Conservation (phyloP, 2,113 vertebrate genomes). For the Periophthalmus modestus region DNA sequence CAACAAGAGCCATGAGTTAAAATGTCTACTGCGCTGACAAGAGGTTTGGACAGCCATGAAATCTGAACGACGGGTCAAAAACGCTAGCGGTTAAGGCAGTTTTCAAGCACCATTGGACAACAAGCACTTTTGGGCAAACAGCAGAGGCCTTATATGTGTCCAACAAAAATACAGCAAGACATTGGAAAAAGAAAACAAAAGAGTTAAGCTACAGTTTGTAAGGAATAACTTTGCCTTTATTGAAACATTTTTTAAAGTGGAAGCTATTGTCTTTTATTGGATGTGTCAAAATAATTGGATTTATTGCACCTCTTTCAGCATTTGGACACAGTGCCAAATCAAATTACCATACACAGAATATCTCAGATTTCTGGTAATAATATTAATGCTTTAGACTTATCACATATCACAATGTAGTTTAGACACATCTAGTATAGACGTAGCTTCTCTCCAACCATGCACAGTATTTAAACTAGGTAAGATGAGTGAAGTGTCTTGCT, state of each 20-base stretch:
- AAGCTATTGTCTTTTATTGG: background rate
- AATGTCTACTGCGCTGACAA: conserved; percentile 37
- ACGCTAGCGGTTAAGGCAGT: conserved; percentile 11
- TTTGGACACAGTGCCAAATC: background rate
- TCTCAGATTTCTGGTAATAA: too few relatives aligned
- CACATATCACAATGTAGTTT: too few relatives aligned
- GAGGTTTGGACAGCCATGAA: conserved; percentile 21
- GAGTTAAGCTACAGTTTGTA: background rate
- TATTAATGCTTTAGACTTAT: too few relatives aligned
- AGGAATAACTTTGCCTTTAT: background rate
- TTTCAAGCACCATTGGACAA: conserved; percentile 23
- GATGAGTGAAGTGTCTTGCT: too few relatives aligned
- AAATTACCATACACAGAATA: too few relatives aligned
- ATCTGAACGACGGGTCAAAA: conserved; percentile 33
- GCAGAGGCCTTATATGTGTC: background rate
- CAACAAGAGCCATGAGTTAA: conserved; percentile 28
- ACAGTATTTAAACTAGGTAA: too few relatives aligned
- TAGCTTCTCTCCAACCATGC: too few relatives aligned
- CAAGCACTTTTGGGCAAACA: background rate
- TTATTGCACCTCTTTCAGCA: background rate
- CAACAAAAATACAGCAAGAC: background rate
- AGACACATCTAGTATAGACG: too few relatives aligned
- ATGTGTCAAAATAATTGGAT: background rate
- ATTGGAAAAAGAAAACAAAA: background rate
- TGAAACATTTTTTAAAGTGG: background rate